Evolutionary conservation across 2,888 invertebrate species (phyloP).

Genomic region (Drepana falcataria): DNA sequence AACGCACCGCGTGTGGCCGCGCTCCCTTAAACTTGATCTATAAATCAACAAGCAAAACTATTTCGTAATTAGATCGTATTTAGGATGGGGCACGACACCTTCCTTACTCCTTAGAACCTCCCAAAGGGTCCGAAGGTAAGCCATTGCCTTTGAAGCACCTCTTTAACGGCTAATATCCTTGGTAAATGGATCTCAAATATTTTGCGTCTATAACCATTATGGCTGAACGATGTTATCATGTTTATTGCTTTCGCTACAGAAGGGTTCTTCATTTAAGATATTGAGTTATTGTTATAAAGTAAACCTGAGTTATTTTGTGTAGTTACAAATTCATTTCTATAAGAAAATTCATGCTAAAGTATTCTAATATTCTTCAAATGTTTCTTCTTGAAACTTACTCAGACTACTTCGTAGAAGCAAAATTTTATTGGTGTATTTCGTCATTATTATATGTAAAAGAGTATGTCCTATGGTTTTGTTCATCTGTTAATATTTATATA

Average conservation of each 20-base stretch:
- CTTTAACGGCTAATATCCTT: conserved; percentile 76
- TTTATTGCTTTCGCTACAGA: conserved; percentile 51
- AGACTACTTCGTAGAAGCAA: no score
- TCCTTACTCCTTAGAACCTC: conserved; percentile 61
- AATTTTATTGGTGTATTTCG: no score
- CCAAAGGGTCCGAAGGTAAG: conserved; percentile 71
- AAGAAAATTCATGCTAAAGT: no score
- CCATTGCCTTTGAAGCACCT: conserved; percentile 73
- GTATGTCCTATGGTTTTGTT: no score
- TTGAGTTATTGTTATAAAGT: conserved; percentile 22
- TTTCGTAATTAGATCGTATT: conserved; percentile 80
- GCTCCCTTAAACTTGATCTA: conserved; percentile 72
- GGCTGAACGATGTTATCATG: conserved; percentile 58
- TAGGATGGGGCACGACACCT: conserved; percentile 75
- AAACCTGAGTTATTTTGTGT: conserved; percentile 1
- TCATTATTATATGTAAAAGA: no score
- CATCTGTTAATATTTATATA: no score
- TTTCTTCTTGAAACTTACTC: no score
- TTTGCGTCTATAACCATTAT: conserved; percentile 61
- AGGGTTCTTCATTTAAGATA: conserved; percentile 15
- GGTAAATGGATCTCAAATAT: conserved; percentile 74
- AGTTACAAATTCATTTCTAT: no score
- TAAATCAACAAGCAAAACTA: conserved; percentile 80
- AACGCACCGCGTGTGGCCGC: conserved; percentile 57
- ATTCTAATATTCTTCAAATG: no score